Conservation (phyloP, 2,888 invertebrate genomes). For the Masnerella sp. region DNA sequence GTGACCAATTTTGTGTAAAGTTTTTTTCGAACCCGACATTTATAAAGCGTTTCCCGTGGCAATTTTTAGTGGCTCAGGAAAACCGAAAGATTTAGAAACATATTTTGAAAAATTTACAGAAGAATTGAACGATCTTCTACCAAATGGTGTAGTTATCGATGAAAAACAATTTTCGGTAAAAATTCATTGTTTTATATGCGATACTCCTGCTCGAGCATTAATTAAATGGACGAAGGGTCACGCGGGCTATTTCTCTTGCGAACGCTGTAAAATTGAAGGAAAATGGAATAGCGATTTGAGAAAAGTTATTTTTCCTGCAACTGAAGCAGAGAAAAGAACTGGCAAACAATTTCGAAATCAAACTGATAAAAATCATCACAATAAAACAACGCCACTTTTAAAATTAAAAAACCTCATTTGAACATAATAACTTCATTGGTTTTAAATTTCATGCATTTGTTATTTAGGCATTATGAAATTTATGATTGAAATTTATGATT, state of each 20-base stretch:
- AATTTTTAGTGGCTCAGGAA: too few relatives aligned
- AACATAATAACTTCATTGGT: slow-evolving; percentile 52
- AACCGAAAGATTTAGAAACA: too few relatives aligned
- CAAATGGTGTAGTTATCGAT: too few relatives aligned
- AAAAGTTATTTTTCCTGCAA: slow-evolving; percentile 3
- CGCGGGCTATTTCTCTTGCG: slow-evolving; percentile 55
- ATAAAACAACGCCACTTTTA: slow-evolving; percentile 47
- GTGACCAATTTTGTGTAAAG: too few relatives aligned
- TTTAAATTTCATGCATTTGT: slow-evolving; percentile 59
- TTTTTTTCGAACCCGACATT: too few relatives aligned
- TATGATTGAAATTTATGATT: slow-evolving; percentile 48
- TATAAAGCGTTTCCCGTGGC: too few relatives aligned
- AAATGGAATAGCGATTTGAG: slow-evolving; percentile 1
- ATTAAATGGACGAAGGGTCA: slow-evolving; percentile 58
- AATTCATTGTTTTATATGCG: slow-evolving; percentile 58
- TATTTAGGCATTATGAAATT: slow-evolving; percentile 56
- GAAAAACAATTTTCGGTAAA: too few relatives aligned
- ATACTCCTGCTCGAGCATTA: slow-evolving; percentile 56
- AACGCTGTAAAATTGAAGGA: slow-evolving; percentile 48
- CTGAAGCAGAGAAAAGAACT: slow-evolving; percentile 3
- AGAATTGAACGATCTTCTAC: too few relatives aligned
- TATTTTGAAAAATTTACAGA: too few relatives aligned
- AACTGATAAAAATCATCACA: slow-evolving; percentile 54
- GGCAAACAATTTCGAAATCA: slow-evolving; percentile 49
- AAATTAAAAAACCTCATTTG: slow-evolving; percentile 48